phyloP scores from a whole-genome alignment of 2,113 vertebrate genomes.

The Cyprinodon variegatus region DNA sequence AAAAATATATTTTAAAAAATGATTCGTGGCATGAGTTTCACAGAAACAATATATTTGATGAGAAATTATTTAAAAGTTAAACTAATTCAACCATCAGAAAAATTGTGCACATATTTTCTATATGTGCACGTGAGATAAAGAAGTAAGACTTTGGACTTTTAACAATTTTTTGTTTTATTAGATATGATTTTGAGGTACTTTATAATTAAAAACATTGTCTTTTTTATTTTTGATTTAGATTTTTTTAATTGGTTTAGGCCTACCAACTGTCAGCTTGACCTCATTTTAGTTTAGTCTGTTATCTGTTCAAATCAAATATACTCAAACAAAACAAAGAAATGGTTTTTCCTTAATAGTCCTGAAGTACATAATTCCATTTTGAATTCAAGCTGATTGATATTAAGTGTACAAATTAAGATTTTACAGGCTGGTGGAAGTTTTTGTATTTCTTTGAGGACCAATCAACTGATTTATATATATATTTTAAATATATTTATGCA shows the following conservation, averaged over 20 bases:
- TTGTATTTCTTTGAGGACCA: not conserved
- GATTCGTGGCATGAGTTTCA: too few relatives aligned
- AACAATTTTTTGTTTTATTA: too few relatives aligned
- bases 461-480: not conserved
- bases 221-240: not conserved
- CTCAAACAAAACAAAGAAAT: too few relatives aligned
- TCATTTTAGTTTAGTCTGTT: constrained; percentile 6
- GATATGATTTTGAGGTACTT: not conserved
- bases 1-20: too few relatives aligned
- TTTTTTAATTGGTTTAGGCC: not conserved
- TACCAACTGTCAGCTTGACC: not conserved
- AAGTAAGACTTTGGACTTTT: not conserved
- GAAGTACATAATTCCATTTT: too few relatives aligned
- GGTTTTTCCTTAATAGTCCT: too few relatives aligned
- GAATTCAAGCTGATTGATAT: not conserved
- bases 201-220: not conserved
- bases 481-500: not conserved
- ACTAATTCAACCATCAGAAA: too few relatives aligned
- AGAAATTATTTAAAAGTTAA: too few relatives aligned
- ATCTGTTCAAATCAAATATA: constrained; percentile 4
- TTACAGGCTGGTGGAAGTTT: not conserved
- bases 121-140: not conserved
- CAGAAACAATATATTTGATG: too few relatives aligned
- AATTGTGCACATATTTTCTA: too few relatives aligned
- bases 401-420: not conserved